Percentiles rank a stretch among this genome's conserved stretches.
Conservation (phyloP, 2,888 invertebrate genomes). For the Stegana nigrithorax region DNA sequence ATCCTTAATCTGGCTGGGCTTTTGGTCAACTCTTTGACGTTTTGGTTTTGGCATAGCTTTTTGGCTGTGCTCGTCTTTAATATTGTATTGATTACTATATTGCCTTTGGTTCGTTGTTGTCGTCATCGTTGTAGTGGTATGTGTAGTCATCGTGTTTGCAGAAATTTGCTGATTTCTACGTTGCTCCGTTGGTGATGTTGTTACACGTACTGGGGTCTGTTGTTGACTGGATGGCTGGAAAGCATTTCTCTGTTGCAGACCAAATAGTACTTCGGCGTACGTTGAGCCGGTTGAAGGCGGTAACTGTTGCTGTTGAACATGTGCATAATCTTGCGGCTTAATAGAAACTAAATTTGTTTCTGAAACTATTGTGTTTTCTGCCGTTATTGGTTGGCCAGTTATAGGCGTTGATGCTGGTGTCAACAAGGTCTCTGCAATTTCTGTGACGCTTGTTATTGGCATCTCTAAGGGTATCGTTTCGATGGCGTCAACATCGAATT, state of each 20-base stretch:
- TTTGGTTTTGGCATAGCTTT: conserved; percentile 30
- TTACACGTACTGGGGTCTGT: conserved; percentile 48
- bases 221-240: conserved; percentile 72
- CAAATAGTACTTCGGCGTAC: conserved; percentile 66
- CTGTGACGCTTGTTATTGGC: neutral
- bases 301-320: conserved; percentile 28
- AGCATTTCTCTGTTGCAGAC: conserved; percentile 54
- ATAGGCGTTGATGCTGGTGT: neutral
- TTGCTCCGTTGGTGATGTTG: conserved; percentile 40
- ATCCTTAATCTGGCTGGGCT: conserved; percentile 28
- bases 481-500: conserved; percentile 64
- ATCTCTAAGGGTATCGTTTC: conserved; percentile 45
- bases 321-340: conserved; percentile 25
- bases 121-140: conserved; percentile 44
- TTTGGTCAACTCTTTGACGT: conserved; percentile 45
- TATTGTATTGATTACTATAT: conserved; percentile 46
- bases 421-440: neutral
- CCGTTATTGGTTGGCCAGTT: neutral
- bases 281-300: conserved; percentile 54
- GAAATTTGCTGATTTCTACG: conserved; percentile 33
- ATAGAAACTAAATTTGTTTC: neutral
- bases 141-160: conserved; percentile 60
- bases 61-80: neutral
- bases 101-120: conserved; percentile 41
- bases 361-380: neutral